phyloP scores from a whole-genome alignment of 2,888 invertebrate species.

The Lasiommata megera region DNA sequence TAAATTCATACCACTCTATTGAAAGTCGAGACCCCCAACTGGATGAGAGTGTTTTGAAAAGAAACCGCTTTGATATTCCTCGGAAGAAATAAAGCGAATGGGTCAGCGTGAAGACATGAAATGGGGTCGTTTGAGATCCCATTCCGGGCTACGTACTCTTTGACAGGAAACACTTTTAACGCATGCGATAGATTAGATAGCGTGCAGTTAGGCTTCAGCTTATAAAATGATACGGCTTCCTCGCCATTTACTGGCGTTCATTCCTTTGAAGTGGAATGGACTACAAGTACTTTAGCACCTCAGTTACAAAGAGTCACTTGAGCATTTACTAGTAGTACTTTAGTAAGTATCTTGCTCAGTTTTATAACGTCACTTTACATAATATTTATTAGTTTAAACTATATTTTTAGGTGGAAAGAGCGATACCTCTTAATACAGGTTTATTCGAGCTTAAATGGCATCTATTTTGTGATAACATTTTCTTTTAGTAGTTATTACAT shows the following conservation, averaged over 20 bases:
- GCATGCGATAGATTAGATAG: constrained; percentile 23
- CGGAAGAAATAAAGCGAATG: constrained; percentile 44
- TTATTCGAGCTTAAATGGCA: no score
- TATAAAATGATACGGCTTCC: constrained; percentile 3
- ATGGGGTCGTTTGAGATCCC: constrained; percentile 32
- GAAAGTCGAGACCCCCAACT: constrained; percentile 51
- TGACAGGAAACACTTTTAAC: constrained; percentile 32
- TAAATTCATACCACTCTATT: constrained; percentile 66
- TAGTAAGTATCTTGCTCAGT: neutral
- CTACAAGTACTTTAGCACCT: neutral
- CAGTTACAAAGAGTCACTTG: neutral
- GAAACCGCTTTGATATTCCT: constrained; percentile 55
- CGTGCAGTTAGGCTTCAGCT: constrained; percentile 2
- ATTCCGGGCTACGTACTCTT: constrained; percentile 33
- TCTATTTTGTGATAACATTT: no score
- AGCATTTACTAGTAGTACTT: neutral
- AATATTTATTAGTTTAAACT: no score
- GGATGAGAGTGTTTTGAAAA: constrained; percentile 57
- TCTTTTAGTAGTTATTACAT: no score
- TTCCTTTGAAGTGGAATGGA: neutral
- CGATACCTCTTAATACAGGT: no score
- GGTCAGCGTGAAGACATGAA: constrained; percentile 40
- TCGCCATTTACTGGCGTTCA: neutral
- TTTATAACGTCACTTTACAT: no score
- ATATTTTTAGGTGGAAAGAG: no score